phyloP scores from a whole-genome alignment of 2,888 invertebrate genomes.

The Hemaris fuciformis region DNA sequence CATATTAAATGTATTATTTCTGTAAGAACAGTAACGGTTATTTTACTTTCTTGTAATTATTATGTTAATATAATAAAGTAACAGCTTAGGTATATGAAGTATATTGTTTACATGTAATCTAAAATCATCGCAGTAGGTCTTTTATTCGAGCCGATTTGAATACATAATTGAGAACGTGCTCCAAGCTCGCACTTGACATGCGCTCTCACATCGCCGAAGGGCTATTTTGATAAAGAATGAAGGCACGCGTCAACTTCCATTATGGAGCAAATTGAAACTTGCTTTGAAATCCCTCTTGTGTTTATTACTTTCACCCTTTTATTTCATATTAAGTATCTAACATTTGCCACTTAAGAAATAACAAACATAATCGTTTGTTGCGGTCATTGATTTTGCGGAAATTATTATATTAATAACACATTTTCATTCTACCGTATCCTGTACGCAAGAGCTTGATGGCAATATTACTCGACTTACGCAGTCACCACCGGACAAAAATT shows the following conservation, averaged over 20 bases:
- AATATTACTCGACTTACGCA: neutral
- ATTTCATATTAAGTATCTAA: neutral
- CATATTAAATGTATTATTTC: neutral
- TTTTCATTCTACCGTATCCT: neutral
- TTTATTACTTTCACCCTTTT: neutral
- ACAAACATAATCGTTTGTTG: neutral
- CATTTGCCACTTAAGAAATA: neutral
- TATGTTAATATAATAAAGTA: neutral
- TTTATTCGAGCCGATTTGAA: constrained; percentile 1
- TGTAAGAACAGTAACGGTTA: neutral
- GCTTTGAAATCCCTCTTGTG: neutral
- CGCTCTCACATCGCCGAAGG: neutral
- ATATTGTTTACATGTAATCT: neutral
- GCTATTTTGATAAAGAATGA: neutral
- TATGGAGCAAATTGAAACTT: constrained; percentile 1
- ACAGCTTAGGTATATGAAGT: neutral
- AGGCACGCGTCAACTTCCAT: neutral
- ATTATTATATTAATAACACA: neutral
- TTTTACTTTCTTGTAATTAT: neutral
- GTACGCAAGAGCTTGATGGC: neutral
- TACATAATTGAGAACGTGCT: constrained; percentile 57
- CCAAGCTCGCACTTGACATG: constrained; percentile 44
- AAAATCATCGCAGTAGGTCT: neutral
- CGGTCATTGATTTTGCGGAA: neutral
- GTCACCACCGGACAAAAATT: neutral